Conservation (phyloP, 2,888 invertebrate species). For the Megamerina dolium region DNA sequence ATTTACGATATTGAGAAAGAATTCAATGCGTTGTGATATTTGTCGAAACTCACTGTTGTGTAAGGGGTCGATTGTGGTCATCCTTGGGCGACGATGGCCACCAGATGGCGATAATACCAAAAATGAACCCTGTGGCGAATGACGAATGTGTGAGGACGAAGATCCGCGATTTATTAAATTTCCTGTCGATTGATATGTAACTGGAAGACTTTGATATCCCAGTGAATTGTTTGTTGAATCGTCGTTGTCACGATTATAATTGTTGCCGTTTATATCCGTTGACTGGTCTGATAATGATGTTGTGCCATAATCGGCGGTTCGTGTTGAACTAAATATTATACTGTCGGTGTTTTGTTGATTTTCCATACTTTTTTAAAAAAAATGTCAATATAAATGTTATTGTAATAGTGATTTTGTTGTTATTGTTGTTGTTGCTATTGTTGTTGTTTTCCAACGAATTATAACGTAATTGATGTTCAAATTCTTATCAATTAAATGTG, state of each 20-base stretch:
- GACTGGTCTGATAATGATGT: conserved; percentile 23
- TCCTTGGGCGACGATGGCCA: conserved; percentile 5
- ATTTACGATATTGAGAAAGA: conserved; percentile 35
- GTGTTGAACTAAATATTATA: conserved; percentile 23
- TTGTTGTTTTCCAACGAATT: too few relatives aligned
- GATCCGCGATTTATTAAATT: too few relatives aligned
- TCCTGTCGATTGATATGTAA: too few relatives aligned
- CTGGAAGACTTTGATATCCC: conserved; percentile 18
- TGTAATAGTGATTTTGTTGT: too few relatives aligned
- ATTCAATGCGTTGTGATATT: conserved; percentile 28
- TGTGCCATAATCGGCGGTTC: conserved; percentile 38
- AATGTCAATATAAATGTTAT: too few relatives aligned
- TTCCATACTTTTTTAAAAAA: too few relatives aligned
- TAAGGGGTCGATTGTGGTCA: conserved; percentile 9
- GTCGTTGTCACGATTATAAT: conserved; percentile 5
- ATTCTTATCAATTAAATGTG: too few relatives aligned
- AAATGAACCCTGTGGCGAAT: conserved; percentile 7
- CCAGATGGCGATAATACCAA: background rate
- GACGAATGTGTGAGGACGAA: conserved; percentile 9
- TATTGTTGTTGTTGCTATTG: too few relatives aligned
- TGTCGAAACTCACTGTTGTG: conserved; percentile 24
- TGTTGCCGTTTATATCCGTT: conserved; percentile 7
- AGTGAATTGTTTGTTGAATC: conserved; percentile 1
- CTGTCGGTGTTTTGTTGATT: too few relatives aligned
- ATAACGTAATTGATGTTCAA: too few relatives aligned